Conservation (phyloP, 2,888 invertebrate genomes). For the Suillia variegata region DNA sequence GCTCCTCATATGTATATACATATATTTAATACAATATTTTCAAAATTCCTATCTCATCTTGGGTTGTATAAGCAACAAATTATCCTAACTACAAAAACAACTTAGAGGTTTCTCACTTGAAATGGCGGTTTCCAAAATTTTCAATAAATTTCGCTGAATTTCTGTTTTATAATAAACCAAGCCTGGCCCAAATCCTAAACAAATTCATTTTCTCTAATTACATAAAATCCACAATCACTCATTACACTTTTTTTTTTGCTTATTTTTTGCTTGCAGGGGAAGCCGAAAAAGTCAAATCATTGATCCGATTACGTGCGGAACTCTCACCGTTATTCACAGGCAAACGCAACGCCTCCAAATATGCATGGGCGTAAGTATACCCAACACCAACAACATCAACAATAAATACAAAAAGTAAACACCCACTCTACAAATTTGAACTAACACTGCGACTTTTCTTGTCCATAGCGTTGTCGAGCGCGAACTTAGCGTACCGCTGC, state of each 20-base stretch:
- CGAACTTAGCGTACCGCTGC: conserved; percentile 61
- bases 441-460: too few relatives aligned
- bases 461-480: conserved; percentile 58
- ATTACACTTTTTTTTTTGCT: background rate
- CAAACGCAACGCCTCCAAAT: conserved; percentile 62
- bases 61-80: too few relatives aligned
- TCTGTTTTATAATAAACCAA: too few relatives aligned
- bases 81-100: too few relatives aligned
- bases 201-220: too few relatives aligned
- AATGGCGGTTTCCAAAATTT: too few relatives aligned
- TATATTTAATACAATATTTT: too few relatives aligned
- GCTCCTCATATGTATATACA: too few relatives aligned
- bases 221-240: background rate
- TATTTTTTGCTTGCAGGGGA: conserved; percentile 54
- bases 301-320: conserved; percentile 61
- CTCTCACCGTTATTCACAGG: conserved; percentile 62
- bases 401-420: background rate
- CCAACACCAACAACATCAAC: conserved; percentile 2
- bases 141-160: too few relatives aligned
- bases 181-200: too few relatives aligned
- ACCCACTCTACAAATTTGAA: conserved; percentile 6
- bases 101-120: too few relatives aligned
- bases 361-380: conserved; percentile 63
- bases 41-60: too few relatives aligned
- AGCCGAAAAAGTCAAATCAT: conserved; percentile 62